Conservation (phyloP, 2,888 invertebrate genomes). For the Stramonita haemastoma region DNA sequence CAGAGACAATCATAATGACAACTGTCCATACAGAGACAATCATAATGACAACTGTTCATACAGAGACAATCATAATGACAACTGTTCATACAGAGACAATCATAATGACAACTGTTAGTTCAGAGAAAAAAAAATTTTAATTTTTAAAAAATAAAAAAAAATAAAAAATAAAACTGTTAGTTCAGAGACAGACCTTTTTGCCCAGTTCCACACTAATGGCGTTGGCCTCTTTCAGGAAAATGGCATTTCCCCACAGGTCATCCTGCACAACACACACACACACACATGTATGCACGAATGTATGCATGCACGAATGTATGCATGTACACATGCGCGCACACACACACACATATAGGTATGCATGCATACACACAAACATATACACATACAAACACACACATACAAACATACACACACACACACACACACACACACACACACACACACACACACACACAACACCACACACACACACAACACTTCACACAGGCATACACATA, state of each 20-base stretch:
- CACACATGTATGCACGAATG: not conserved
- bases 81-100: no score
- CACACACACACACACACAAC: no score
- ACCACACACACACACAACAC: not conserved
- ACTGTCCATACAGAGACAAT: no score
- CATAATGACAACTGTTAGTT: no score
- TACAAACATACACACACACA: not conserved
- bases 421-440: not conserved
- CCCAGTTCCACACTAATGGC: slow-evolving; percentile 99
- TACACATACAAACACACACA: not conserved
- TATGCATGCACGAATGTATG: not conserved
- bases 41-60: no score
- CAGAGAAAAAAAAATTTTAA: no score
- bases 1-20: no score
- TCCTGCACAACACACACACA: slow-evolving; percentile 80
- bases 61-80: no score
- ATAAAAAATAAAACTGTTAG: not conserved
- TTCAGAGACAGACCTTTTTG: slow-evolving; percentile 88
- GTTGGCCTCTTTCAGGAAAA: slow-evolving; percentile 99
- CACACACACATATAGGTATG: not conserved
- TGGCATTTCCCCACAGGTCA: slow-evolving; percentile 99
- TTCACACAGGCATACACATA: no score
- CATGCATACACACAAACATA: not conserved
- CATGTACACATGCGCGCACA: not conserved
- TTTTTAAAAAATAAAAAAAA: not conserved